Evolutionary conservation across 2,797 vertebrate species (phyloP).

Genomic region (Chromis chromis): DNA sequence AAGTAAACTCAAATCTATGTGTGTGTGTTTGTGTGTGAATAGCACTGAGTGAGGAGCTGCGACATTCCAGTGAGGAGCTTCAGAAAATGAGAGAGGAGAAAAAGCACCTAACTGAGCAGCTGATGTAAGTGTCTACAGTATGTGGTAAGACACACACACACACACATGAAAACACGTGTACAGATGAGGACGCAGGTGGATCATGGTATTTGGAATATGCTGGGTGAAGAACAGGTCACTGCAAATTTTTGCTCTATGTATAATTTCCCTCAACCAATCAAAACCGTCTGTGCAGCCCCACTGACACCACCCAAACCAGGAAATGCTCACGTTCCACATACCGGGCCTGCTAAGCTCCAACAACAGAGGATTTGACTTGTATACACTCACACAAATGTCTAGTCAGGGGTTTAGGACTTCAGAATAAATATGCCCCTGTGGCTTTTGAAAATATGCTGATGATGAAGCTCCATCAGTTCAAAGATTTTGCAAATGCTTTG

Average conservation of each 20-base stretch:
- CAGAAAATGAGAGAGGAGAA: constrained; percentile 64
- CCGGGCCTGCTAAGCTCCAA: constrained; percentile 48
- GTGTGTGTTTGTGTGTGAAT: constrained; percentile 22
- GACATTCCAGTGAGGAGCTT: constrained; percentile 55
- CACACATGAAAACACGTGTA: constrained; percentile 44
- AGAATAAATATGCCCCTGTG: constrained; percentile 35
- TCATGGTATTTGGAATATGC: constrained; percentile 69
- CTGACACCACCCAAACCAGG: constrained; percentile 58
- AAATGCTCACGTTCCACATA: constrained; percentile 64
- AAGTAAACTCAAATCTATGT: constrained; percentile 38
- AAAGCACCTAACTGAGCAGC: constrained; percentile 62
- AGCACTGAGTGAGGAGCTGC: constrained; percentile 65
- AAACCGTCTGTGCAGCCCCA: constrained; percentile 24
- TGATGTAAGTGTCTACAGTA: constrained; percentile 71
- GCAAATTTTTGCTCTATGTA: constrained; percentile 42
- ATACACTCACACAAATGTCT: constrained; percentile 61
- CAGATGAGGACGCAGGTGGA: constrained; percentile 62
- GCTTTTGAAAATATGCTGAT: constrained; percentile 58
- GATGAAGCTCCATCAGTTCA: constrained; percentile 40
- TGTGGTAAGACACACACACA: constrained; percentile 50
- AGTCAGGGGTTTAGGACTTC: constrained; percentile 45
- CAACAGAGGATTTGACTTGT: constrained; percentile 59
- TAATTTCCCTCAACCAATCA: constrained; percentile 57
- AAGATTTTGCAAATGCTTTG: constrained; percentile 26
- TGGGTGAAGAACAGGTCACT: constrained; percentile 70